These are phyloP conservation scores for Microctenopoma steveboyesi DNA, from an alignment of 2,797 vertebrate species.

Conservation along the genomic window DNA sequence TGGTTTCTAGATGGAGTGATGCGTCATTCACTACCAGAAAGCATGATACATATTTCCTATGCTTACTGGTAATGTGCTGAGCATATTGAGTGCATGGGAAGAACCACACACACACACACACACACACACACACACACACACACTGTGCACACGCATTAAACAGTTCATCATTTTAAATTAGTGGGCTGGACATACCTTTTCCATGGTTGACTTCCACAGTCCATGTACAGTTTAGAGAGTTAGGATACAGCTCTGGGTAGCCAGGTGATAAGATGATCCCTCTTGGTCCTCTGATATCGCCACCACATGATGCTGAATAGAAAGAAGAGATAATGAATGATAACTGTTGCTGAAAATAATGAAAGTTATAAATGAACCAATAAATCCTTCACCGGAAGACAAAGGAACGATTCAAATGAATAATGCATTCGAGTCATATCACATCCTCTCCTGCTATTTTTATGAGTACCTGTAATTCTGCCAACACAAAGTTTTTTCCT, in stretches of 20 bases:
- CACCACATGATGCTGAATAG: slow-evolving; percentile 93
- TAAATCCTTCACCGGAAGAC: slow-evolving; percentile 72
- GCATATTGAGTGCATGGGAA: too few species aligned
- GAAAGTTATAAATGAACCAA: slow-evolving; percentile 70
- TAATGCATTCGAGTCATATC: slow-evolving; percentile 71
- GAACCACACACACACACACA: too few species aligned
- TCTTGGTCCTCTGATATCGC: slow-evolving; percentile 92
- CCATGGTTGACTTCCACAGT: slow-evolving; percentile 98
- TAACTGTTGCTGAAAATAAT: slow-evolving; percentile 44
- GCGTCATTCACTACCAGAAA: too few species aligned
- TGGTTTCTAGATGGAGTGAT: too few species aligned
- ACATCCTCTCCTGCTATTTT: slow-evolving; percentile 66
- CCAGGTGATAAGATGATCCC: slow-evolving; percentile 98
- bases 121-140: too few species aligned
- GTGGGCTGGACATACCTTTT: slow-evolving; percentile 77
- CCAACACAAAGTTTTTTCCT: slow-evolving; percentile 59
- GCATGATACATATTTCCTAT: too few species aligned
- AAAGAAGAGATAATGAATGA: slow-evolving; percentile 63
- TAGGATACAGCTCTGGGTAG: slow-evolving; percentile 96
- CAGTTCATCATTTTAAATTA: not conserved
- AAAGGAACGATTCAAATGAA: slow-evolving; percentile 67
- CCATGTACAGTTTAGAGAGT: slow-evolving; percentile 98
- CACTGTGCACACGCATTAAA: too few species aligned
- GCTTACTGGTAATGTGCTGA: too few species aligned
- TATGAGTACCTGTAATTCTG: slow-evolving; percentile 71